phyloP scores from a whole-genome alignment of 2,888 invertebrate species.

The Scaptomyza flava region DNA sequence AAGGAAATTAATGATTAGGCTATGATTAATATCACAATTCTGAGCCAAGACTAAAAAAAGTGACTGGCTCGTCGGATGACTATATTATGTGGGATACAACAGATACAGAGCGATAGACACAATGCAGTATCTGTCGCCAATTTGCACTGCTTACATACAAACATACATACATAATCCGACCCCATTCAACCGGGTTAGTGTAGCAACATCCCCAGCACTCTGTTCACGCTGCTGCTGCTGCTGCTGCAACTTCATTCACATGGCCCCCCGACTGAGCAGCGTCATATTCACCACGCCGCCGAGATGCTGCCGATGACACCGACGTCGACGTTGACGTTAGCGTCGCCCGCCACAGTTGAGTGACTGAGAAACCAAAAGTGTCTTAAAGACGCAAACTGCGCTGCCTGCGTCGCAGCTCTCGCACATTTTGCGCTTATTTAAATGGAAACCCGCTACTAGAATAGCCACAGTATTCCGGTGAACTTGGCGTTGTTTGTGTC shows the following conservation, averaged over 20 bases:
- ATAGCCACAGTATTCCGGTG: conserved; percentile 84
- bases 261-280: conserved; percentile 46
- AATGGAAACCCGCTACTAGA: conserved; percentile 83
- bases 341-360: conserved; percentile 65
- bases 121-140: conserved; percentile 72
- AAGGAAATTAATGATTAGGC: conserved; percentile 66
- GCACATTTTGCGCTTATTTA: conserved; percentile 82
- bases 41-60: conserved; percentile 31
- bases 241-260: conserved; percentile 74
- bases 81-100: conserved; percentile 48
- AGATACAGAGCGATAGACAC: conserved; percentile 24
- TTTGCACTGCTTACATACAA: conserved; percentile 50
- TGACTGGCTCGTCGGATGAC: conserved; percentile 56
- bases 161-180: conserved; percentile 37
- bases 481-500: conserved; percentile 82
- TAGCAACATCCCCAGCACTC: conserved; percentile 54
- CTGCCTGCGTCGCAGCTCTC: conserved; percentile 44
- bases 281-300: conserved; percentile 41
- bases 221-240: conserved; percentile 70
- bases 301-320: conserved; percentile 15
- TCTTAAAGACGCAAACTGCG: conserved; percentile 36
- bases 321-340: conserved; percentile 2
- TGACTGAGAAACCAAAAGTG: conserved; percentile 67
- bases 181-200: conserved; percentile 56
- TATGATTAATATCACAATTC: conserved; percentile 71